These are phyloP conservation scores for Semotilus atromaculatus DNA, from an alignment of 2,797 vertebrate genomes.

Conservation along the genomic window DNA sequence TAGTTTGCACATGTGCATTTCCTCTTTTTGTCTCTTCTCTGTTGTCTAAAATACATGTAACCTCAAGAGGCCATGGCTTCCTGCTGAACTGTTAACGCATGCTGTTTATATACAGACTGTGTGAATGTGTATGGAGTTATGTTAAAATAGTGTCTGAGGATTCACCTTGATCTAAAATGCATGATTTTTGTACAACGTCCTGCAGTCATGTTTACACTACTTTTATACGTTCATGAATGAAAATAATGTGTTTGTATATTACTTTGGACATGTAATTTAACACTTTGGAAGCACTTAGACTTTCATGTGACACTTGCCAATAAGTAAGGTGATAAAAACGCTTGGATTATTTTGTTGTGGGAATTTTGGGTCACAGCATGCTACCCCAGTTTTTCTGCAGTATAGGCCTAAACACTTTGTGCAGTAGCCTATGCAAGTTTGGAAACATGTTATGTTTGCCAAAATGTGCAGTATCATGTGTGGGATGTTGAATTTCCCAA, in stretches of 20 bases:
- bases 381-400: too few species aligned
- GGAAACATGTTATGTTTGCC: constrained; percentile 1
- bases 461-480: background rate
- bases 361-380: background rate
- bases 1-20: background rate
- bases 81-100: constrained; percentile 7
- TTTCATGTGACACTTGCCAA: background rate
- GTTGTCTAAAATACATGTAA: background rate
- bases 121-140: background rate
- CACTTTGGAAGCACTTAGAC: background rate
- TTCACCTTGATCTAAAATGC: background rate
- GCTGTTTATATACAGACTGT: background rate
- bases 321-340: background rate
- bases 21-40: constrained; percentile 10
- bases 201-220: constrained; percentile 34
- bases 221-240: background rate
- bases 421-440: background rate
- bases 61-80: constrained; percentile 7
- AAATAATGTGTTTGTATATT: constrained; percentile 5
- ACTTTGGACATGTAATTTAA: background rate
- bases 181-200: background rate
- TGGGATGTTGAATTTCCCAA: background rate
- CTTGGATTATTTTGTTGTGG: background rate
- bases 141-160: background rate
- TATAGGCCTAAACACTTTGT: background rate